Evolutionary conservation across 2,888 invertebrate genomes (phyloP).

Genomic region (Parthenolecanium corni): DNA sequence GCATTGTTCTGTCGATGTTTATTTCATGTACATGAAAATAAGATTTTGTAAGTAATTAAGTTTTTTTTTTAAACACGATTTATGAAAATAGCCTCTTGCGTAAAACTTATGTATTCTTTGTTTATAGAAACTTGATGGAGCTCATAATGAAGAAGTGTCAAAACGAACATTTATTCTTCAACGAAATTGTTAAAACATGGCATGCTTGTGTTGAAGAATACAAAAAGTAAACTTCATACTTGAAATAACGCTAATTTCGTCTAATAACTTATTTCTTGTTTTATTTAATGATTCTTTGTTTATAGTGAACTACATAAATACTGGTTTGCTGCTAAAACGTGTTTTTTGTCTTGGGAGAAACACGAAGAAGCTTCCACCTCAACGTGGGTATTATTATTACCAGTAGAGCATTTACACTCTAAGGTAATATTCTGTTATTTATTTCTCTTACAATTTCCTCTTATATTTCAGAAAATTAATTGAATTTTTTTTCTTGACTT

Average conservation of each 20-base stretch:
- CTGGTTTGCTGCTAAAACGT: conserved; percentile 5
- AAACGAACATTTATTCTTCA: not conserved
- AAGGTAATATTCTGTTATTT: not conserved
- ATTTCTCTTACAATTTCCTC: not conserved
- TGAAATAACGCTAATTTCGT: not conserved
- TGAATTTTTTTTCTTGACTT: not conserved
- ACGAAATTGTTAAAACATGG: not conserved
- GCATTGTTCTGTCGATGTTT: not conserved
- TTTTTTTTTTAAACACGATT: not conserved
- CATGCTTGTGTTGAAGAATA: not conserved
- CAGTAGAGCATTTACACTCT: not conserved
- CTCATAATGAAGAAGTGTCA: not conserved
- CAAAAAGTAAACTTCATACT: not conserved
- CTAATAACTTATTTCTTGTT: not conserved
- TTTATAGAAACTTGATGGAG: not conserved
- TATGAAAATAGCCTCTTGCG: no score
- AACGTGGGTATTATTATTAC: conserved; percentile 1
- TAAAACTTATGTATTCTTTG: no score
- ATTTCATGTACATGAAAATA: not conserved
- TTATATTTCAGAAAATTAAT: not conserved
- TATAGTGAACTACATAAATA: not conserved
- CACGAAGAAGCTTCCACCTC: not conserved
- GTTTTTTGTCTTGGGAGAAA: conserved; percentile 9
- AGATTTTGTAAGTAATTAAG: not conserved
- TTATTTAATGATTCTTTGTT: not conserved